Evolutionary conservation across 2,797 vertebrate genomes (phyloP).

Genomic region (Hyperoplus lanceolatus): DNA sequence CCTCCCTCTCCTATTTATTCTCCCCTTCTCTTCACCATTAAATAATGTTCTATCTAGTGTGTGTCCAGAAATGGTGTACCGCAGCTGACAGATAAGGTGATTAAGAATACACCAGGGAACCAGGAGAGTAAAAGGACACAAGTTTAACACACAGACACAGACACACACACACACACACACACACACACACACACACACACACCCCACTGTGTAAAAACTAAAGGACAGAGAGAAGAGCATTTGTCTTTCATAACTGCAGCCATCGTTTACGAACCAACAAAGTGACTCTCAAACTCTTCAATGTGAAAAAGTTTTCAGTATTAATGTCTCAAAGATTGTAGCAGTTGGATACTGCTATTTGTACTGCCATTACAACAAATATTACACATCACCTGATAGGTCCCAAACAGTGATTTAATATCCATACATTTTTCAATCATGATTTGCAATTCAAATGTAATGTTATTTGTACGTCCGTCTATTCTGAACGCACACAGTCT

Average conservation of each 20-base stretch:
- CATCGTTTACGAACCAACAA: constrained; percentile 36
- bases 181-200: constrained; percentile 21
- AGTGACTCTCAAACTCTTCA: constrained; percentile 54
- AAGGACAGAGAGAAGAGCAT: constrained; percentile 40
- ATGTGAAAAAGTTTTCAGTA: constrained; percentile 48
- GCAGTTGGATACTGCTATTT: background rate
- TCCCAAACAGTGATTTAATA: no score
- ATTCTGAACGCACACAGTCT: no score
- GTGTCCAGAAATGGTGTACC: constrained; percentile 53
- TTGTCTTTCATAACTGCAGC: constrained; percentile 34
- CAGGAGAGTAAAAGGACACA: constrained; percentile 58
- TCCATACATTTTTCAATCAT: no score
- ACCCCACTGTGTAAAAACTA: constrained; percentile 31
- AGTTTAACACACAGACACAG: constrained; percentile 44
- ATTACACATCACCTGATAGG: constrained; percentile 8
- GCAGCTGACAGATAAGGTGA: constrained; percentile 71
- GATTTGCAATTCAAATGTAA: no score
- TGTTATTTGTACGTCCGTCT: no score
- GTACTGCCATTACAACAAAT: background rate
- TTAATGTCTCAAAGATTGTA: background rate
- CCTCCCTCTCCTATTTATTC: constrained; percentile 12
- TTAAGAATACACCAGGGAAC: constrained; percentile 73
- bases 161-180: constrained; percentile 32
- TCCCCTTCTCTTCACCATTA: constrained; percentile 45
- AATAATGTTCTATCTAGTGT: constrained; percentile 52